phyloP scores from a whole-genome alignment of 1,140 invertebrate genomes.

The Bombus cullumanus region DNA sequence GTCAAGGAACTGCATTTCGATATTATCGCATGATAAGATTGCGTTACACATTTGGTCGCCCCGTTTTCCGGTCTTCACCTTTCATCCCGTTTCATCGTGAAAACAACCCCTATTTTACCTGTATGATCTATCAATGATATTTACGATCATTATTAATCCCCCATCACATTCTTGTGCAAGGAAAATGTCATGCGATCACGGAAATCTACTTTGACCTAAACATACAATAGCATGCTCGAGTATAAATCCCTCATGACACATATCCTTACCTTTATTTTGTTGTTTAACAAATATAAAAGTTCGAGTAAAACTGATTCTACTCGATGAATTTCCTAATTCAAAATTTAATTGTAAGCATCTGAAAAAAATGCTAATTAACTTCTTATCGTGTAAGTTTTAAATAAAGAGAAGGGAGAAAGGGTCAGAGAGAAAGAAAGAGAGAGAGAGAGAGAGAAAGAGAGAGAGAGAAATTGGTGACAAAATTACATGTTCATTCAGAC shows the following conservation, averaged over 20 bases:
- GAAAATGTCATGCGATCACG: background rate
- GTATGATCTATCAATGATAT: background rate
- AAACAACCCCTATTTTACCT: conserved; percentile 1
- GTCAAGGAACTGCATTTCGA: conserved; percentile 79
- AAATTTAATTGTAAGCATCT: background rate
- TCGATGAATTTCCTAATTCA: background rate
- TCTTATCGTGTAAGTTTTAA: background rate
- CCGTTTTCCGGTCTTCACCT: conserved; percentile 32
- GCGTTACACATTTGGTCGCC: conserved; percentile 68
- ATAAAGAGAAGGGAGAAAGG: background rate
- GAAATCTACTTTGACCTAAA: background rate
- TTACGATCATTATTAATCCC: background rate
- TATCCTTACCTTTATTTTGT: background rate
- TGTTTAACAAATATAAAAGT: background rate
- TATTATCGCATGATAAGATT: conserved; percentile 79
- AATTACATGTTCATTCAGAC: background rate
- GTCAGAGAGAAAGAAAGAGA: background rate
- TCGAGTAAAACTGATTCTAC: background rate
- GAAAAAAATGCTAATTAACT: background rate
- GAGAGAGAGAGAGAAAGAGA: too few species aligned
- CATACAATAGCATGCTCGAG: background rate
- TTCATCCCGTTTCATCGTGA: background rate
- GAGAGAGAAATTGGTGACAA: background rate
- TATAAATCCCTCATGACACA: background rate
- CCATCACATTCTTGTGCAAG: background rate